Evolutionary conservation across 2,113 vertebrate genomes (phyloP).

Genomic region (Gorsachius goisagi): DNA sequence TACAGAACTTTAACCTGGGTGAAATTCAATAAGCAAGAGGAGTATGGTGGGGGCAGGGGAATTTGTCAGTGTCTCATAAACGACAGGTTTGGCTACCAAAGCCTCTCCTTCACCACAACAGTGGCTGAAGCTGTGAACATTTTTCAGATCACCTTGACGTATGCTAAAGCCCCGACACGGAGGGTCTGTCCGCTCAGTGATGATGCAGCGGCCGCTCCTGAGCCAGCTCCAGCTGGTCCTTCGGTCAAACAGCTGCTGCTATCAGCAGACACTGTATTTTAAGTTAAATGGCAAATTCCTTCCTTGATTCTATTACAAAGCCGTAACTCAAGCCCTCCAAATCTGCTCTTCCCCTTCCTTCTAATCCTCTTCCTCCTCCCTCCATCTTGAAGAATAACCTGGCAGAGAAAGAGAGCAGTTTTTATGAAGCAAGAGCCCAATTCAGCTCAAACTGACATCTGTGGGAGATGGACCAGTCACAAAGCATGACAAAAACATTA

Average conservation of each 20-base stretch:
- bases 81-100: background rate
- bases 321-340: background rate
- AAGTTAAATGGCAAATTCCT: background rate
- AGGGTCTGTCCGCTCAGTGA: background rate
- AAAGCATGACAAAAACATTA: background rate
- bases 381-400: background rate
- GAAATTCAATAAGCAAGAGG: background rate
- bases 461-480: background rate
- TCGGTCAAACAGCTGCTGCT: background rate
- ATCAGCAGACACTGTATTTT: background rate
- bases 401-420: background rate
- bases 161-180: background rate
- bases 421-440: background rate
- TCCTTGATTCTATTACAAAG: background rate
- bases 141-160: background rate
- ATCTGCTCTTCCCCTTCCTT: background rate
- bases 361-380: background rate
- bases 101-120: background rate
- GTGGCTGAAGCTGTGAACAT: background rate
- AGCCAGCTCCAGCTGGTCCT: background rate
- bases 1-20: background rate
- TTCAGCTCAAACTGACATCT: background rate
- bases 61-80: background rate
- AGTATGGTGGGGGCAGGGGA: background rate
- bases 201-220: background rate